phyloP scores from a whole-genome alignment of 2,888 invertebrate genomes.

The Embidobia sp. region DNA sequence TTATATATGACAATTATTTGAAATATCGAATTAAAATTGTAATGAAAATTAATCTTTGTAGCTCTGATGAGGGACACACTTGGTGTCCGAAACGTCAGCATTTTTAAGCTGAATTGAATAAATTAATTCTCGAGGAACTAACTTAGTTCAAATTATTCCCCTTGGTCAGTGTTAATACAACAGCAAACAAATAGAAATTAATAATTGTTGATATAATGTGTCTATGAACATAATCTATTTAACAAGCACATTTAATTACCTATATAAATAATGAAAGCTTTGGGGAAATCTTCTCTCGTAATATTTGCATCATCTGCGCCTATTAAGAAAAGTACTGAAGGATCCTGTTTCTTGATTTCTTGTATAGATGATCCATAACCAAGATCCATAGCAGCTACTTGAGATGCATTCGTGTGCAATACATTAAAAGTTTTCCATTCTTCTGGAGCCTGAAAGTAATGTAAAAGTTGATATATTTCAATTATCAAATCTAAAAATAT shows the following conservation, averaged over 20 bases:
- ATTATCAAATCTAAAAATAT: no score
- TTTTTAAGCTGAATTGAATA: no score
- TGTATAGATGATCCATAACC: constrained; percentile 92
- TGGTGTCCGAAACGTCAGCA: no score
- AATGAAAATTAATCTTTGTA: no score
- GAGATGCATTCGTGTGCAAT: constrained; percentile 94
- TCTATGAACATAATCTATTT: background rate
- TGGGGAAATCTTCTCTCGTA: constrained; percentile 88
- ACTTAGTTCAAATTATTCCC: no score
- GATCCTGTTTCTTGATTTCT: constrained; percentile 84
- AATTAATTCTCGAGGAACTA: no score
- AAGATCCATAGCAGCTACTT: constrained; percentile 97
- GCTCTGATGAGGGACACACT: no score
- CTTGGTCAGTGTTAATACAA: no score
- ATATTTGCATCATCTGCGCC: constrained; percentile 96
- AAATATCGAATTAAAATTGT: no score
- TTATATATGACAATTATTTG: no score
- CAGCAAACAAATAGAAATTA: background rate
- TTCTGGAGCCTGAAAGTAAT: constrained; percentile 73
- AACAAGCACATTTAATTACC: constrained; percentile 82
- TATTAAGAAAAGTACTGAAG: constrained; percentile 92
- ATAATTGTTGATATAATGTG: background rate
- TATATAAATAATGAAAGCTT: constrained; percentile 94
- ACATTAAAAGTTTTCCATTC: constrained; percentile 95
- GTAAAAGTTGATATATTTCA: constrained; percentile 9